Percentiles rank a stretch among this genome's conserved stretches.
Conservation (phyloP, 2,113 vertebrate species). For the Bufo bufo region DNA sequence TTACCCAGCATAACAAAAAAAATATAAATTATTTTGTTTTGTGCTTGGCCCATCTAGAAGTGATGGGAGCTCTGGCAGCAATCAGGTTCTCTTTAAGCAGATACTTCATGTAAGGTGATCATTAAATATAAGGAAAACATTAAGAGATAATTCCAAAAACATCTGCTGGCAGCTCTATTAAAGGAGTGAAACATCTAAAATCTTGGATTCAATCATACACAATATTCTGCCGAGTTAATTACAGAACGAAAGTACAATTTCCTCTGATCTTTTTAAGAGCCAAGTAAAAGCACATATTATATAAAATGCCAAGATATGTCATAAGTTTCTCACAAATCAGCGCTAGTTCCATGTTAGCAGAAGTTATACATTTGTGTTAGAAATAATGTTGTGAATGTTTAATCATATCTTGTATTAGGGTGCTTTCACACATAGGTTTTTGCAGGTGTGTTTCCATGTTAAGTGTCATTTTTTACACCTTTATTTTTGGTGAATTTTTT, state of each 20-base stretch:
- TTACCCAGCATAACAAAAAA: neutral
- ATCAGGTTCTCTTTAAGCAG: neutral
- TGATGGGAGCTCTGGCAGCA: neutral
- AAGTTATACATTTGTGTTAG: neutral
- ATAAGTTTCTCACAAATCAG: neutral
- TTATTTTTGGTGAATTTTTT: no score
- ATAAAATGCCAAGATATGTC: neutral
- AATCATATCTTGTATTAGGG: neutral
- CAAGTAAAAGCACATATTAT: neutral
- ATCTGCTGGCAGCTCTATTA: conserved; percentile 13
- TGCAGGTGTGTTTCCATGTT: no score
- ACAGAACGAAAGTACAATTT: conserved; percentile 12
- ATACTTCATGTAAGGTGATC: neutral
- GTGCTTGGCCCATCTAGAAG: neutral
- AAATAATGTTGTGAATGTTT: neutral
- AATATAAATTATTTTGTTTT: neutral
- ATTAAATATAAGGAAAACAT: neutral
- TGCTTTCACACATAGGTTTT: no score
- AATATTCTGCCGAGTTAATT: neutral
- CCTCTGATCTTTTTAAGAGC: neutral
- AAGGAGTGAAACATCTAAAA: conserved; percentile 10
- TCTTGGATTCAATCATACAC: neutral
- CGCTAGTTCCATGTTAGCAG: neutral
- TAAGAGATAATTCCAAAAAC: conserved; percentile 18
- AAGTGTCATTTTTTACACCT: no score